Evolutionary conservation across 2,888 invertebrate genomes (phyloP).

Genomic region (Saturnia japonica): DNA sequence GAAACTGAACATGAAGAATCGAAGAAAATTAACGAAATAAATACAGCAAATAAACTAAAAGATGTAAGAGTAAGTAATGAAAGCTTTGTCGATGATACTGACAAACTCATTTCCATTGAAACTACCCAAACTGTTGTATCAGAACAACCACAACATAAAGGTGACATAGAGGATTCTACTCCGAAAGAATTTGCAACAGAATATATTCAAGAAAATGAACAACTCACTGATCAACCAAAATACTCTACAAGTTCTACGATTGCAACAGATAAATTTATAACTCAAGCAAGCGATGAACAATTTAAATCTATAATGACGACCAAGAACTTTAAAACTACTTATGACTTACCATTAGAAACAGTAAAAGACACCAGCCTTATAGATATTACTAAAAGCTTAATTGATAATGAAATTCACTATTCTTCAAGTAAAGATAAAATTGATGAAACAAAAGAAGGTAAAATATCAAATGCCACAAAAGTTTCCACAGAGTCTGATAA

Average conservation of each 20-base stretch:
- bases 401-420: background rate
- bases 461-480: too few relatives aligned
- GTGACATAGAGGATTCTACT: slow-evolving; percentile 17
- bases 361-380: background rate
- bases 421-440: background rate
- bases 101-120: slow-evolving; percentile 28
- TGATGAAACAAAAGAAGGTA: background rate
- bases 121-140: background rate
- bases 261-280: background rate
- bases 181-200: background rate
- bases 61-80: background rate
- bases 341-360: background rate
- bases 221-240: background rate
- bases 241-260: background rate
- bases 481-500: too few relatives aligned
- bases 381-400: background rate
- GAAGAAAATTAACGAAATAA: slow-evolving; percentile 23
- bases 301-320: background rate
- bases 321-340: background rate
- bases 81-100: slow-evolving; percentile 26
- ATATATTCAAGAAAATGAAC: background rate
- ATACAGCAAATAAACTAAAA: slow-evolving; percentile 26
- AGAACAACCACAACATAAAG: slow-evolving; percentile 1
- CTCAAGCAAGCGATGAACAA: background rate
- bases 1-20: slow-evolving; percentile 24